Percentiles rank a stretch among this genome's conserved stretches.
Conservation (phyloP, 2,888 invertebrate genomes). For the Tolmerus cingulatus region DNA sequence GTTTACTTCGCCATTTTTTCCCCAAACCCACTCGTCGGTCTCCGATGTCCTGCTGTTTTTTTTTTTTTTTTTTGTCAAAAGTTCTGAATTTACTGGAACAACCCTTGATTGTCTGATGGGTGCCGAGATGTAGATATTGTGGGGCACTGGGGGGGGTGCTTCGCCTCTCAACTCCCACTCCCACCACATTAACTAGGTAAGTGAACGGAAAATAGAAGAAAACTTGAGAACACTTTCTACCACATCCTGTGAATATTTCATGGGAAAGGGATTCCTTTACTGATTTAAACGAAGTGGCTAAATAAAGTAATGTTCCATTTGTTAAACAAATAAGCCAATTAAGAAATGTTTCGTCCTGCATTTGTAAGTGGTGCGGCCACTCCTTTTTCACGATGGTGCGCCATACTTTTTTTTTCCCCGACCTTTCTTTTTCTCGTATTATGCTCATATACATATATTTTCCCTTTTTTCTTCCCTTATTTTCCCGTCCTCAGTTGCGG, state of each 20-base stretch:
- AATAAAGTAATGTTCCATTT: conserved; percentile 37
- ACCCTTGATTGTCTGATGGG: conserved; percentile 15
- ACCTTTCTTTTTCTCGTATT: neutral
- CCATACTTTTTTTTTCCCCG: neutral
- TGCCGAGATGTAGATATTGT: neutral
- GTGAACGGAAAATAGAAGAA: neutral
- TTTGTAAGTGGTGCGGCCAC: neutral
- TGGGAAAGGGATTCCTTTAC: conserved; percentile 35
- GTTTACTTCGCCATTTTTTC: conserved; percentile 1
- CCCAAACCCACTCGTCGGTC: neutral
- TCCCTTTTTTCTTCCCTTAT: neutral
- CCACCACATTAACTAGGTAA: neutral
- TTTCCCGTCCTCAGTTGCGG: neutral
- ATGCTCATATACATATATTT: neutral
- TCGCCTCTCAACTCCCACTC: neutral
- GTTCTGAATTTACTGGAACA: neutral
- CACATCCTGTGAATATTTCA: conserved; percentile 18
- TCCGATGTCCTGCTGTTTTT: neutral
- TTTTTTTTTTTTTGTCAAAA: neutral
- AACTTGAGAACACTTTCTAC: neutral
- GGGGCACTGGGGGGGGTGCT: neutral
- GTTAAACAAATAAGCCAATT: conserved; percentile 38
- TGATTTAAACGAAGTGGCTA: conserved; percentile 39
- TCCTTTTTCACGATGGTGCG: neutral
- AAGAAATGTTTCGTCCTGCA: conserved; percentile 36